Evolutionary conservation across 2,113 vertebrate genomes (phyloP).

Genomic region (Notechis scutatus): DNA sequence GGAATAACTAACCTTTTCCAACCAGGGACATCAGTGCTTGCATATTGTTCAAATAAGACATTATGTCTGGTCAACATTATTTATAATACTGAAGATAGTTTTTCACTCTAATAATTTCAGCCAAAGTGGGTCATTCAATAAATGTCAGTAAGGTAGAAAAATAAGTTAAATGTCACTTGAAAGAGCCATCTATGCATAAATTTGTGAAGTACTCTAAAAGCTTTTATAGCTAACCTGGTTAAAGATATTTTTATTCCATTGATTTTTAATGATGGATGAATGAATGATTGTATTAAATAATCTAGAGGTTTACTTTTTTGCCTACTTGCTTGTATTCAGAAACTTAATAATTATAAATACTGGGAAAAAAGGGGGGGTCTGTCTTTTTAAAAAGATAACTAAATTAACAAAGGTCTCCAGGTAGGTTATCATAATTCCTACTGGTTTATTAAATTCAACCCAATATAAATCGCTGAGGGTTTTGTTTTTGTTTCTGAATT

Average conservation of each 20-base stretch:
- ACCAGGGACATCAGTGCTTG: constrained; percentile 26
- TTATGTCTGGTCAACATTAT: constrained; percentile 35
- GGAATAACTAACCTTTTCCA: constrained; percentile 31
- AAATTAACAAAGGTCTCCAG: constrained; percentile 21
- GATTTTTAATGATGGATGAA: constrained; percentile 13
- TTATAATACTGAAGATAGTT: constrained; percentile 41
- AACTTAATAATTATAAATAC: background rate
- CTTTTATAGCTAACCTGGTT: constrained; percentile 32
- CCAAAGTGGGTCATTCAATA: constrained; percentile 46
- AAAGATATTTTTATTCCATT: background rate
- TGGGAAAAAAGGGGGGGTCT: background rate
- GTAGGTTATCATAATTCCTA: background rate
- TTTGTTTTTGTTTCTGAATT: background rate
- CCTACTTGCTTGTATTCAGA: constrained; percentile 29
- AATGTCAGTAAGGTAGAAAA: constrained; percentile 45
- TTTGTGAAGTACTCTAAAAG: constrained; percentile 42
- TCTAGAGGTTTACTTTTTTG: constrained; percentile 26
- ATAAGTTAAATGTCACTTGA: constrained; percentile 48
- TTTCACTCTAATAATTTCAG: constrained; percentile 47
- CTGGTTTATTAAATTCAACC: constrained; percentile 27
- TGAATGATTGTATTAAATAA: constrained; percentile 26
- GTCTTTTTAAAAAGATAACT: background rate
- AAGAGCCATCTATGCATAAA: constrained; percentile 33
- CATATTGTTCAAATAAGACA: constrained; percentile 30
- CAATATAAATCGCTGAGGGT: background rate